These are phyloP conservation scores for Hypanus sabinus DNA, from an alignment of 2,113 vertebrate species.

Conservation along the genomic window DNA sequence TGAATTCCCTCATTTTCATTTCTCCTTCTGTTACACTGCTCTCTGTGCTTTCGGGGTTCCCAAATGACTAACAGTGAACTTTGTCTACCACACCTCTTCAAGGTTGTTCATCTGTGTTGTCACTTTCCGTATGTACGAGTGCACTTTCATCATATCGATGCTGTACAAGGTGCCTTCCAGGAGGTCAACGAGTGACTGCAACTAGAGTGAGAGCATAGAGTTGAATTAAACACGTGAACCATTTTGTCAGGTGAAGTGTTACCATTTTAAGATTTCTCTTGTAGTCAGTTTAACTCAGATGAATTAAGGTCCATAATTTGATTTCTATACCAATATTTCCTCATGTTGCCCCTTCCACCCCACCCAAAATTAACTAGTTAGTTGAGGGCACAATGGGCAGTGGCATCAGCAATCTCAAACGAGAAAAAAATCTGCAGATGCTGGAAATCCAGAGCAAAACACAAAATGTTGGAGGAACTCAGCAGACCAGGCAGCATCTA, in stretches of 20 bases:
- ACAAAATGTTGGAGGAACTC: too few relatives aligned
- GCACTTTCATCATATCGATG: slow-evolving; percentile 93
- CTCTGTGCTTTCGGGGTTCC: neutral
- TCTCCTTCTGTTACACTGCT: neutral
- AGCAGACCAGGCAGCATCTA: too few relatives aligned
- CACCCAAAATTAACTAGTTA: neutral
- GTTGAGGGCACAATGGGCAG: neutral
- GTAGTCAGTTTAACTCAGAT: neutral
- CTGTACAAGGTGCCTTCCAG: slow-evolving; percentile 89
- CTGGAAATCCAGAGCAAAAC: too few relatives aligned
- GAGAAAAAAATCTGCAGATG: too few relatives aligned
- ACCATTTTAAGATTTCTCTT: neutral
- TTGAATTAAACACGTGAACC: neutral
- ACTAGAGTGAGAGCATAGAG: slow-evolving; percentile 53
- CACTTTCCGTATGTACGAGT: slow-evolving; percentile 86
- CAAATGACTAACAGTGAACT: neutral
- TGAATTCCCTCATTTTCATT: neutral
- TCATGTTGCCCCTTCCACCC: too few relatives aligned
- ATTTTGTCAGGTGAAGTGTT: neutral
- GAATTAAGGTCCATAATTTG: neutral
- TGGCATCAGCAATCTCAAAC: too few relatives aligned
- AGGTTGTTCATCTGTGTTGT: slow-evolving; percentile 85
- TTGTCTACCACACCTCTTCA: slow-evolving; percentile 70
- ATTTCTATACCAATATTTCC: neutral
- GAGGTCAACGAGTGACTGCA: slow-evolving; percentile 91